Evolutionary conservation across 2,797 vertebrate species (phyloP).

Genomic region (Neomorphus geoffroyi): DNA sequence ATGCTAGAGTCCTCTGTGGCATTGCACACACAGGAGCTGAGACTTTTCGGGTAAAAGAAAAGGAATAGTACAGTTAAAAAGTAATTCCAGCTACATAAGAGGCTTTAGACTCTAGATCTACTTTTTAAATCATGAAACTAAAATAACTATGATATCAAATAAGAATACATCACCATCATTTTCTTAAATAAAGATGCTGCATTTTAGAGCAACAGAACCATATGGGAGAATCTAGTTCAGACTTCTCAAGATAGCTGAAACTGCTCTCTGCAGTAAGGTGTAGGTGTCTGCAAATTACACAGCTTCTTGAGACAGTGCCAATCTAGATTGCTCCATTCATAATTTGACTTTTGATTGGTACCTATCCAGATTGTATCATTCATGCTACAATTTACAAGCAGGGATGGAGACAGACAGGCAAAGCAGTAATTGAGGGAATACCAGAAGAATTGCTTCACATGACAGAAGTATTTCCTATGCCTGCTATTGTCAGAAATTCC

Average conservation of each 20-base stretch:
- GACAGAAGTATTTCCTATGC: slow-evolving; percentile 30
- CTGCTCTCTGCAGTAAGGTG: slow-evolving; percentile 56
- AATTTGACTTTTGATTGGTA: slow-evolving; percentile 70
- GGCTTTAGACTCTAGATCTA: not conserved
- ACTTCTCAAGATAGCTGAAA: slow-evolving; percentile 40
- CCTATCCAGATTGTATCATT: slow-evolving; percentile 65
- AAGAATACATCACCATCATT: not conserved
- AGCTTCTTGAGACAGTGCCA: slow-evolving; percentile 49
- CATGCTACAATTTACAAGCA: slow-evolving; percentile 62
- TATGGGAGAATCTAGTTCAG: slow-evolving; percentile 38
- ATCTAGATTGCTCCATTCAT: slow-evolving; percentile 62
- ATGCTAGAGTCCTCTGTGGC: not conserved
- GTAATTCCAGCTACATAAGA: not conserved
- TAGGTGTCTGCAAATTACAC: slow-evolving; percentile 69
- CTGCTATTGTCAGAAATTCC: slow-evolving; percentile 51
- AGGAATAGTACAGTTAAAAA: not conserved
- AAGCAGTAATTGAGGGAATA: slow-evolving; percentile 73
- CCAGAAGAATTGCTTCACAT: slow-evolving; percentile 55
- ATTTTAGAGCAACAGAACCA: slow-evolving; percentile 38
- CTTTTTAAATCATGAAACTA: not conserved
- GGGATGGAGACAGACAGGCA: slow-evolving; percentile 59
- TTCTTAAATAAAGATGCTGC: slow-evolving; percentile 24
- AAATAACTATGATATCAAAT: not conserved
- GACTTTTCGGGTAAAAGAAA: not conserved
- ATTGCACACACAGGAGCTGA: not conserved